Base-by-base conservation (phyloP, 2,113 vertebrate genomes). In the Aspidoscelis tigris region DNA sequence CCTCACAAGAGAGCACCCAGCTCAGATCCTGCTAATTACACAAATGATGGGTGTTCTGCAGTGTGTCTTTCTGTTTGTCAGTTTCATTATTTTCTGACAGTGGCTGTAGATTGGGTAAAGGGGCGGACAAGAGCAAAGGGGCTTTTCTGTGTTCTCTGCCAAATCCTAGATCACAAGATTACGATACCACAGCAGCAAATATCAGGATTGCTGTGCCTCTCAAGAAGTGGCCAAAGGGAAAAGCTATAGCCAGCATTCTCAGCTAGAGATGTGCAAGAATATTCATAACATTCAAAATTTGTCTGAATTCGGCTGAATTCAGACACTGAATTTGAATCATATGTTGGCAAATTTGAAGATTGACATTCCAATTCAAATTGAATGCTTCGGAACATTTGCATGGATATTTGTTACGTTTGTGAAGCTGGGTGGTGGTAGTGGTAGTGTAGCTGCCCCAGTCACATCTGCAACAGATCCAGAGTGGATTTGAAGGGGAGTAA, bases 1-100 rank as follows among this genome's bases (percentile, higher is more conserved):
- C 12, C 58, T 58, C 55, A 68, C 86, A 85, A 84, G 84, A 88
- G 76, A 82, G 83, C 66, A 22, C 74, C 74, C 88, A 88, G 78
- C 84, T 73, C 2, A 0, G 53, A 88, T 82, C 71, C 86, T 79
- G 77, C 79, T 89, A 88, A 91, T 90, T 89, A 84, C 2, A 11
- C 74, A 81, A 82, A 81, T 1, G 2, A 84, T 78, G 85, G 80
- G 75, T 43, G 1, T 86, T 81, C 71, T 84, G 83, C 43, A 53
- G 3, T 41, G 21, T 55, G 41, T 80, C 82, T 86, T 53, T 81
- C 44, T 76, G 26, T 74, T 87, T 12, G 0, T 73, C 1, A 0
- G 21, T 44, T 66, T 2, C 82, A 44, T 86, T 81, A 5, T 72
- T 71, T n/a, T 82, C 78, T 81, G 55, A 82, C 53, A 61, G 75